Percentiles rank a stretch among this genome's conserved stretches.
Evolutionary conservation across 2,113 vertebrate species (phyloP).

Genomic region (Propithecus coquereli): DNA sequence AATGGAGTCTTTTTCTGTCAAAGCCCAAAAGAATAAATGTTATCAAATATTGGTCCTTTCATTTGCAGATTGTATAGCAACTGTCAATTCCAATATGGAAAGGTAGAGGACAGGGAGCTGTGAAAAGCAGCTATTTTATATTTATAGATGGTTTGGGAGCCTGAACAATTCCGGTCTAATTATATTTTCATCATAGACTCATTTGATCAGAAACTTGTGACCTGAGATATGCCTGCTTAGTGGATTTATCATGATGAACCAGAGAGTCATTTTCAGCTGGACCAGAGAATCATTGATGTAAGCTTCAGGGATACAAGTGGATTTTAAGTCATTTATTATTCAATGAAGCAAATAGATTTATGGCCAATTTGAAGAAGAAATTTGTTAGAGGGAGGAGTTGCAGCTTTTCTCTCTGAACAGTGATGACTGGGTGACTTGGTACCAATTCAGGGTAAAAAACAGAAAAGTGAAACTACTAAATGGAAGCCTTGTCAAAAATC

Average conservation of each 20-base stretch:
- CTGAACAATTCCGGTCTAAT: slow-evolving; percentile 58
- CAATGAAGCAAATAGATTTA: slow-evolving; percentile 33
- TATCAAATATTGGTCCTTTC: background rate
- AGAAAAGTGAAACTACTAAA: background rate
- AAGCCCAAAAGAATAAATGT: background rate
- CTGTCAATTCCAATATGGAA: slow-evolving; percentile 40
- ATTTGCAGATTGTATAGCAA: background rate
- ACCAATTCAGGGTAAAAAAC: background rate
- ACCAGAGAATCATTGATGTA: slow-evolving; percentile 30
- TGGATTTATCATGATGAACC: slow-evolving; percentile 42
- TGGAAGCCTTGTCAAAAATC: background rate
- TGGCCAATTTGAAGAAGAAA: background rate
- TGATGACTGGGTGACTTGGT: background rate
- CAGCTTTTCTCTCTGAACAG: background rate
- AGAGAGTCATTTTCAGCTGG: slow-evolving; percentile 37
- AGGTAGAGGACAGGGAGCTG: background rate
- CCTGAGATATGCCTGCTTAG: slow-evolving; percentile 51
- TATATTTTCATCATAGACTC: slow-evolving; percentile 61
- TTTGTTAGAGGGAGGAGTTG: background rate
- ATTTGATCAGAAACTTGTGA: slow-evolving; percentile 58
- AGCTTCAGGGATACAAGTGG: slow-evolving; percentile 30
- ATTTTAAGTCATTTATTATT: slow-evolving; percentile 35
- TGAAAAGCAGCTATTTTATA: slow-evolving; percentile 31
- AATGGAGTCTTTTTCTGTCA: background rate
- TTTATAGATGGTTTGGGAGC: slow-evolving; percentile 47